Evolutionary conservation across 2,113 vertebrate species (phyloP), one percentile per base, ranked within the genome.

Genomic region (Dasyurus viverrinus): DNA sequence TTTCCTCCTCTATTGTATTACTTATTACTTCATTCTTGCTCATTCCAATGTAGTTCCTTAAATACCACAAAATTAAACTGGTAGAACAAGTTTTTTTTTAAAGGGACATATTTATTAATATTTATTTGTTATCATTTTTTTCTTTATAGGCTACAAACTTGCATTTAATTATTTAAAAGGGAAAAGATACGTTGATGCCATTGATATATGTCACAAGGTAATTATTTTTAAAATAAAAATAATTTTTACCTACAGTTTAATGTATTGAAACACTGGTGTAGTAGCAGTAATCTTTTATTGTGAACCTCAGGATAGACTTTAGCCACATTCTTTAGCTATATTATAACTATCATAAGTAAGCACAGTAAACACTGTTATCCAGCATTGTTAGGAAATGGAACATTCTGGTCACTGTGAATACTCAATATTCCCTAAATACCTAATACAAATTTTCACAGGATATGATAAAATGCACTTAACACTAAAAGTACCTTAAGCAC

Each of bases 111-210:
- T 24, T 27, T 91, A 25, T 53, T 54, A 54, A 92, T 47, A 68
- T 24, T 19, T 90, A 30, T 90, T 46, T n/a, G 76, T 0, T 94
- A 22, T 91, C 0, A 0, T 24, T 9, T 92, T 93, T 96, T 12
- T 97, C 52, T 92, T 98, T 98, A 97, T 97, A 99, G 99, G 99
- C 26, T 99, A 99, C 98, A 99, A 99, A 97, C 98, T 99, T 96
- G 99, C 99, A 91, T 99, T 99, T 98, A 99, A 99, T 98, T 99
- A 99, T 97, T 98, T 99, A 97, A 99, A 99, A 98, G 99, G 99
- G 84, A 99, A 99, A 97, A 99, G 99, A 98, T 99, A 99, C 0
- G 99, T 99, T 96, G 99, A 99, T 97, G 99, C 99, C 96, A 99
- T 99, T 22, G 98, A 99, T 84, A 98, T 99, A 95, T 99, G 99